A percentile compares a stretch with the other conserved stretches of the same genome.
Evolutionary conservation across 1,140 invertebrate genomes (phyloP).

Genomic region (Lordiphosa stackelbergi): DNA sequence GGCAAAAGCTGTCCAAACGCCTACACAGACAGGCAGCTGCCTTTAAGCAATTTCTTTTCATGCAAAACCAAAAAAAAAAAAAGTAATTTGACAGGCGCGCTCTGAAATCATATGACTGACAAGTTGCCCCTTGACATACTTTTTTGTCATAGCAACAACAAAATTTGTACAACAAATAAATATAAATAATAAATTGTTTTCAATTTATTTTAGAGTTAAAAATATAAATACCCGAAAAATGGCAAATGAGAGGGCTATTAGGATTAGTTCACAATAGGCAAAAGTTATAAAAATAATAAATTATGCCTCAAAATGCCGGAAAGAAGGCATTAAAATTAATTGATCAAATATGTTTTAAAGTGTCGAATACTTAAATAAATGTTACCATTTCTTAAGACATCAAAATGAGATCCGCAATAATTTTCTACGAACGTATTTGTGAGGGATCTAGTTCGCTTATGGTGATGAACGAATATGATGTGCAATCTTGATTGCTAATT

Average conservation of each 20-base stretch:
- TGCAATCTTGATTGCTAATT: too few species aligned
- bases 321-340: too few species aligned
- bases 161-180: slow-evolving; percentile 22
- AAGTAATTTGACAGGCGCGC: slow-evolving; percentile 53
- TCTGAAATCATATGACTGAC: slow-evolving; percentile 67
- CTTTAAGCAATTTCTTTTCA: slow-evolving; percentile 67
- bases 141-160: slow-evolving; percentile 64
- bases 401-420: too few species aligned
- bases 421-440: too few species aligned
- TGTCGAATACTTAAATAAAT: too few species aligned
- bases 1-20: slow-evolving; percentile 21
- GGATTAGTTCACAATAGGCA: slow-evolving; percentile 4
- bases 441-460: too few species aligned
- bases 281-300: too few species aligned
- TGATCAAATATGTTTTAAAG: too few species aligned
- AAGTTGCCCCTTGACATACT: slow-evolving; percentile 72
- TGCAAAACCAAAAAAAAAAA: slow-evolving; percentile 28
- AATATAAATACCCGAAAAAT: slow-evolving; percentile 9
- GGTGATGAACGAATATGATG: too few species aligned
- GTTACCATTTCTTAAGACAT: too few species aligned
- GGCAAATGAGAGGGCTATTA: slow-evolving; percentile 13
- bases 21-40: slow-evolving; percentile 27
- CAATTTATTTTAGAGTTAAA: slow-evolving; percentile 26
- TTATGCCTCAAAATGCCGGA: too few species aligned
- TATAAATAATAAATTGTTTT: slow-evolving; percentile 60